phyloP scores from a whole-genome alignment of 2,113 vertebrate species.

The Pterocles gutturalis region DNA sequence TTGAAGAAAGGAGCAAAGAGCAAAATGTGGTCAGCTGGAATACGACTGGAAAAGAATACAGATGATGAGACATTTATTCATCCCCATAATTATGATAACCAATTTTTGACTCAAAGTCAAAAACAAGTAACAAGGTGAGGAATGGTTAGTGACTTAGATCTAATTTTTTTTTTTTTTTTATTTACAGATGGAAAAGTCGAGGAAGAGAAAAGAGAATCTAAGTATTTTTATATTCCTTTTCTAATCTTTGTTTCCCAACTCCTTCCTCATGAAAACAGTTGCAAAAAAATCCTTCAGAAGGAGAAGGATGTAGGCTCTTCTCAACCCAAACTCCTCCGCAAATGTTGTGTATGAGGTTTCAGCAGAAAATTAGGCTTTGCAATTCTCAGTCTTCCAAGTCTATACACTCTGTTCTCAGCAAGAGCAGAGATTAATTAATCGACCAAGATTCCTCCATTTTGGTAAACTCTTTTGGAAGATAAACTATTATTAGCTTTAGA shows the following conservation, averaged over 20 bases:
- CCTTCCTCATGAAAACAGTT: background rate
- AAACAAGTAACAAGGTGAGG: background rate
- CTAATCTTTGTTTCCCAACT: background rate
- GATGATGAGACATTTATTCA: background rate
- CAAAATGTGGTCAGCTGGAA: background rate
- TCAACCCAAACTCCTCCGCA: background rate
- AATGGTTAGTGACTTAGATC: background rate
- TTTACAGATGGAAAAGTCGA: background rate
- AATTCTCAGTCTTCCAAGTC: background rate
- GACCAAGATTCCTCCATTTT: background rate
- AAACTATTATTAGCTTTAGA: conserved; percentile 44
- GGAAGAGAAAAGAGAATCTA: background rate
- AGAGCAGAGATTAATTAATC: conserved; percentile 21
- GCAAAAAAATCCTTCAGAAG: background rate
- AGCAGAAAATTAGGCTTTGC: background rate
- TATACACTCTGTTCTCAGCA: background rate
- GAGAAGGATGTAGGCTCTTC: background rate
- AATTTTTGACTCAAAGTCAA: background rate
- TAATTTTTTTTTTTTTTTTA: background rate
- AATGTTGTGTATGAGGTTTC: background rate
- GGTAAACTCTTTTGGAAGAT: conserved; percentile 9
- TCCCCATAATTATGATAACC: background rate
- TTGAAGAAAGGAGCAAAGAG: background rate
- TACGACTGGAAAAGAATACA: background rate
- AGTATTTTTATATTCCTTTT: background rate